Evolutionary conservation across 2,113 vertebrate species (phyloP), one percentile per base, ranked within the genome.

Genomic region (Paramisgurnus dabryanus): DNA sequence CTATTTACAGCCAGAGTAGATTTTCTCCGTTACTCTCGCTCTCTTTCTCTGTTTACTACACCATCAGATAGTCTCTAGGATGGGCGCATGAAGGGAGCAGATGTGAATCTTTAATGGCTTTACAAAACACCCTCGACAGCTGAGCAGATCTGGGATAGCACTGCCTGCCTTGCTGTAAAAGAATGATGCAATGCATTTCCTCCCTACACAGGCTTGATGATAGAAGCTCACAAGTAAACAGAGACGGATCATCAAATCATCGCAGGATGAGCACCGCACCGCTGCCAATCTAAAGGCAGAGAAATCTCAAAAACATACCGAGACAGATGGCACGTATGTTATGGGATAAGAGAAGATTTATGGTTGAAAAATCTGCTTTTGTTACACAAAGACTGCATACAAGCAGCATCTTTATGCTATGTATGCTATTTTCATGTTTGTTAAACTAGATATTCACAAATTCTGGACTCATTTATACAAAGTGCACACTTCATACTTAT

Each of bases 181-280:
- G 65, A 50, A 39, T 69, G 80, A 81, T 61, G 72, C 72, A 69
- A 64, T 22, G 5, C 9, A 15, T 27, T 17, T 78, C 76, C 76
- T 78, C 53, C 76, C 57, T 49, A 22, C 76, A 66, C 6, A 39
- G n/a, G 17, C 22, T 15, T 41, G 64, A 66, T 67, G 43, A 67
- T 64, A 61, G n/a, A 9, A 17, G 57, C 22, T 45, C 27, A 41
- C 63, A 41, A 41, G 66, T 47, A 67, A 43, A 50, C 73, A 64
- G 34, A 53, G 72, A 76, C 27, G 85, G 82, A 87, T 85, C 80
- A 74, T 74, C 71, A 43, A 47, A 74, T 74, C 71, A 74, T 74
- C 6, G 47, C 10, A 40, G 55, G n/a, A 60, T 45, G 11, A 4
- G 55, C 7, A 22, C n/a, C n/a, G 12, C 40, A 22, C 18, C 53